Percentiles rank a stretch among this genome's conserved stretches.
These are phyloP conservation scores for Baryphthengus martii DNA, from an alignment of 2,113 vertebrate genomes.

Conservation along the genomic window DNA sequence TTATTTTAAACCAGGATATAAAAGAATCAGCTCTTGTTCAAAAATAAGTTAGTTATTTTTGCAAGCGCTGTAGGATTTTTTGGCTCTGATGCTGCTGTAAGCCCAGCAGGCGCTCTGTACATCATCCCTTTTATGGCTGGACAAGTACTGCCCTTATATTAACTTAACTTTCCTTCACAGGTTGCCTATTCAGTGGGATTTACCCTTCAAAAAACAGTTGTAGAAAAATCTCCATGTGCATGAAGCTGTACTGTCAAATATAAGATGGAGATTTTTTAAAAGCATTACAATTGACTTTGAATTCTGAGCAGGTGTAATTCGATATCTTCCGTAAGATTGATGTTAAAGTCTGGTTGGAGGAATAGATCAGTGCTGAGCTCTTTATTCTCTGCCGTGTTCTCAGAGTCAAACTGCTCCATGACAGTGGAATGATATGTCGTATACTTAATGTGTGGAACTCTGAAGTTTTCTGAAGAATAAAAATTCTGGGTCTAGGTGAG, in stretches of 20 bases:
- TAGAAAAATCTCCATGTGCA: not conserved
- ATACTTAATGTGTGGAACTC: not conserved
- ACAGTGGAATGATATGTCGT: not conserved
- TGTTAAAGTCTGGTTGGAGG: not conserved
- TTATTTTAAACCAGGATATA: not conserved
- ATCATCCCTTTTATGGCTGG: not conserved
- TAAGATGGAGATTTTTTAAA: not conserved
- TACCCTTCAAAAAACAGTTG: not conserved
- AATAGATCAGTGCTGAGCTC: not conserved
- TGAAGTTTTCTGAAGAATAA: not conserved
- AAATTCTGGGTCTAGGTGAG: not conserved
- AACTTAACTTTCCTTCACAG: conserved; percentile 4
- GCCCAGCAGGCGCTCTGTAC: not conserved
- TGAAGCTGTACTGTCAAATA: not conserved
- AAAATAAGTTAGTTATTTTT: conserved; percentile 16
- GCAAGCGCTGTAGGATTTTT: not conserved
- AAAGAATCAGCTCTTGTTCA: not conserved
- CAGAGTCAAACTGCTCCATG: not conserved
- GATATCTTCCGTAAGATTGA: not conserved
- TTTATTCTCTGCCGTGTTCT: not conserved
- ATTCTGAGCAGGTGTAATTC: not conserved
- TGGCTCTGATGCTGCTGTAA: not conserved
- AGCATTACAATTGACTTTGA: not conserved
- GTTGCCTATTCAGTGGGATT: not conserved
- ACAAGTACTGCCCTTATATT: not conserved